These are phyloP conservation scores for Steatornis caripensis DNA, from an alignment of 2,113 vertebrate genomes.

Conservation along the genomic window DNA sequence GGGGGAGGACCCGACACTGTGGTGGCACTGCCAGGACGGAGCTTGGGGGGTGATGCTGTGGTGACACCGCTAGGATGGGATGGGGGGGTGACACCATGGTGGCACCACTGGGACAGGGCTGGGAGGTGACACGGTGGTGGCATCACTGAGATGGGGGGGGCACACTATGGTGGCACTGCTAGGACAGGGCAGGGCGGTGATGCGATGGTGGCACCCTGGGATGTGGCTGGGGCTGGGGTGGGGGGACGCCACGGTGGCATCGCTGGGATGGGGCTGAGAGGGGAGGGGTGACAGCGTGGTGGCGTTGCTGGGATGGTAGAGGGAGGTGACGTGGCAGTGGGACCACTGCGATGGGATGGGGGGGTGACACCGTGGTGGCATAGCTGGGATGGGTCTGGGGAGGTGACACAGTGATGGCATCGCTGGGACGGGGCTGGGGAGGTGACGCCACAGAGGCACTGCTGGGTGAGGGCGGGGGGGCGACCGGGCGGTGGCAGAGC, in stretches of 20 bases:
- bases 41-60: not conserved
- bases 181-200: no score
- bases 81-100: not conserved
- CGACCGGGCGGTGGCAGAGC: not conserved
- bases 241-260: not conserved
- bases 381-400: no score
- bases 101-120: not conserved
- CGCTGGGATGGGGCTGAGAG: not conserved
- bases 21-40: not conserved
- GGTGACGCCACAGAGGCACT: not conserved
- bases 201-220: not conserved
- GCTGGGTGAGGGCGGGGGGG: not conserved
- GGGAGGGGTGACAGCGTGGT: no score
- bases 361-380: not conserved
- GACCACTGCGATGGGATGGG: no score
- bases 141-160: not conserved
- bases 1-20: not conserved
- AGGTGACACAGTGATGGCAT: not conserved
- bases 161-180: not conserved
- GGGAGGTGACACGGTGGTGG: no score
- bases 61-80: not conserved
- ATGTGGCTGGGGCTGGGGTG: no score
- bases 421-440: rapidly evolving
- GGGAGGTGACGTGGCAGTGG: no score
- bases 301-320: no score